Base-by-base conservation (phyloP, 2,888 invertebrate genomes). In the Drosophila parthenogenetica region DNA sequence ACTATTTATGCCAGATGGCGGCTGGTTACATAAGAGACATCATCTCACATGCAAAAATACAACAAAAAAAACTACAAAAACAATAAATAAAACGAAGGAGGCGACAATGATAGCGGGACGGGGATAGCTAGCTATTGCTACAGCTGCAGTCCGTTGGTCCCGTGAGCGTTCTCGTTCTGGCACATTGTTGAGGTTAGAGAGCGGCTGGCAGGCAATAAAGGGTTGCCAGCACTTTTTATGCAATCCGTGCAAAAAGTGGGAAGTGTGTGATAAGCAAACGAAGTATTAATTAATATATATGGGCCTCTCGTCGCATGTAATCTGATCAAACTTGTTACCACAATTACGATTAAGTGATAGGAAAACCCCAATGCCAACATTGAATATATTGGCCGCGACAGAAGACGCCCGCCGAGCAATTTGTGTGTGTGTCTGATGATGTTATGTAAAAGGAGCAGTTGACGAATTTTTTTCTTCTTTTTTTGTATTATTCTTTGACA, bases 401-500 rank as follows among this genome's bases (percentile, higher is more conserved):
- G 29, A 29, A 42, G 32, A 1, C 16, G n/a, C 57, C 17, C 25
- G 14, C 25, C 22, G 4, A 22, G 19, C 22, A 8, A 14, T 45
- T 51, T 48, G 16, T 39, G 19, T 35, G 29, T 65, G 42, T 22
- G 54, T 55, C 63, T 62, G 62, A 29, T 29, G 29, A 29, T 81
- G 88, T 83, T 83, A 83, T 83, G 83, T 83, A 83, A 83, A 83
- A 64, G 59, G 54, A 73, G 67, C 73, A 60, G 25, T 59, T 43
- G 57, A 29, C 55, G 57, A 37, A 13, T 22, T 22, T 8, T 32
- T 32, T 54, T 14, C 49, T 55, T 61, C 29, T n/a, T 37, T 46
- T 13, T 14, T 51, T 17, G 39, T 49, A 16, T 40, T 37, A 40
- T 57, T 55, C 11, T 48, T 51, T 29, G 29, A 29, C 25, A 16